Conservation (phyloP, 2,113 vertebrate genomes). For the Tragelaphus strepsiceros region DNA sequence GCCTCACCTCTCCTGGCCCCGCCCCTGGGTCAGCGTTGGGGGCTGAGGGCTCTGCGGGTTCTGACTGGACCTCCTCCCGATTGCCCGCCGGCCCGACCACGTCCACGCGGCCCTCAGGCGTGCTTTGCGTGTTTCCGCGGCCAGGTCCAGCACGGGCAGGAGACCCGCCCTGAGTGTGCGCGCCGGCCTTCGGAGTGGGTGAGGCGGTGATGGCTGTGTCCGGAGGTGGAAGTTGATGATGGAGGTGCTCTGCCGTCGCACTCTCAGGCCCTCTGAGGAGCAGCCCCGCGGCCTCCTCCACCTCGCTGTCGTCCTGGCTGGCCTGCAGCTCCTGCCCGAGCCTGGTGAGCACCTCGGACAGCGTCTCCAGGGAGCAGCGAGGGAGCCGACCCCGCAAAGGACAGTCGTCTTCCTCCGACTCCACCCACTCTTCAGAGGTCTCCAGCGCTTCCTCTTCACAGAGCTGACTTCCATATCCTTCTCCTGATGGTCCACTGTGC, state of each 20-base stretch:
- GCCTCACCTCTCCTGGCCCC: background rate
- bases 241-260: accelerated
- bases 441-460: constrained; percentile 3
- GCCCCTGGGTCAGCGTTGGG: background rate
- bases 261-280: background rate
- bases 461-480: background rate
- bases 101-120: background rate
- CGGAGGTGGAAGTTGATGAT: background rate
- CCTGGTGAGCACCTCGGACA: background rate
- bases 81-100: accelerated
- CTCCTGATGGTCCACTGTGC: background rate
- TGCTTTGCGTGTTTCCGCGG: background rate
- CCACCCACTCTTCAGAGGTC: constrained; percentile 26
- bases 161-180: background rate
- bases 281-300: background rate
- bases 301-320: background rate
- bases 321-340: background rate
- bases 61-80: background rate
- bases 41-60: accelerated
- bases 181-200: accelerated
- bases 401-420: constrained; percentile 57
- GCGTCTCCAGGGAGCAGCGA: background rate
- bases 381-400: background rate
- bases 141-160: accelerated
- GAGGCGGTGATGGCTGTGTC: background rate